Base-by-base conservation (phyloP, 2,888 invertebrate genomes). In the Metalampra italica region DNA sequence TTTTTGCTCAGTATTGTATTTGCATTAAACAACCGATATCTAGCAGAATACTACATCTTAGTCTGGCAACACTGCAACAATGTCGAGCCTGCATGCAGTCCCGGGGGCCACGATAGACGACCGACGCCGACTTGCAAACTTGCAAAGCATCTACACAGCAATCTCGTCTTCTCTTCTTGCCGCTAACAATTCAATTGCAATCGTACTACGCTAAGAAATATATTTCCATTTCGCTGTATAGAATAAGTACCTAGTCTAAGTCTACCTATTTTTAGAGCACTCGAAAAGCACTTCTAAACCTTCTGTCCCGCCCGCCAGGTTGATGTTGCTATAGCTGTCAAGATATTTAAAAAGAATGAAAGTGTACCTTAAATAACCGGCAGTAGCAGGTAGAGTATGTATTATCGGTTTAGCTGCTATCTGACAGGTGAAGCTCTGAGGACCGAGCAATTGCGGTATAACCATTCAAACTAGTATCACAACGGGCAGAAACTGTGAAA, bases 141-240 rank as follows among this genome's bases (percentile, higher is more conserved):
- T 61, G 60, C 65, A 66, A 64, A 62, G 57, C 64, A 56, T 62
- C 53, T 56, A 51, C 55, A 55, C 54, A 56, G 70, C 70, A 71
- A 71, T 69, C 65, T 62, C 63, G 56, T 53, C 39, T 13, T 11
- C 34, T 34, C 59, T 59, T 59, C 68, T 71, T 67, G 67, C 66
- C 65, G 62, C 63, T 64, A 64, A 58, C 61, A 56, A 69, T 71
- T 71, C 66, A 64, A 68, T 67, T 67, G 67, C 71, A 69, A 66
- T 63, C 61, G 50, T 46, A 53, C 46, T 3, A 47, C 36, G 50
- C 49, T 50, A 40, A 44, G 38, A 46, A 38, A 44, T 37, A 8
- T 7, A 13, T 15, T 40, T 40, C 36, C 36, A 22, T 36, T 36
- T 12, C n/a, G n/a, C 9, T 9, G 36, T 36, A 36, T 9, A 9